Conservation (phyloP, 2,888 invertebrate genomes). For the Dichetophora obliterata region DNA sequence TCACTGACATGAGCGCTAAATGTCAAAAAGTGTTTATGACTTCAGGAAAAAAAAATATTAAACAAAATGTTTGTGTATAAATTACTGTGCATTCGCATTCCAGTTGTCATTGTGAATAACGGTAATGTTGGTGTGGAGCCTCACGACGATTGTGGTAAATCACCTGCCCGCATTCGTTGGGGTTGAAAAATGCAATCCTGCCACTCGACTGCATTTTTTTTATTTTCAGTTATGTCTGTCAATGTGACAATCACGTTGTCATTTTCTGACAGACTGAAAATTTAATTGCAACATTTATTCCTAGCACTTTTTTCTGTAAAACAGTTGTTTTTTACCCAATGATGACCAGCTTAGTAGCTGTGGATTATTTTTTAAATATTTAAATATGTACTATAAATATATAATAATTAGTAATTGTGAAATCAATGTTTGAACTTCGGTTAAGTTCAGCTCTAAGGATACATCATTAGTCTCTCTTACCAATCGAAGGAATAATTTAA, state of each 20-base stretch:
- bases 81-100: constrained; percentile 25
- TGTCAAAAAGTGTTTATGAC: constrained; percentile 27
- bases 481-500: too few species aligned
- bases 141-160: background rate
- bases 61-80: background rate
- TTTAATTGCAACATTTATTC: background rate
- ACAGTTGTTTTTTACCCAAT: too few species aligned
- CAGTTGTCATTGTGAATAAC: constrained; percentile 30
- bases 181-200: background rate
- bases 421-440: too few species aligned
- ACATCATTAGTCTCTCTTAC: too few species aligned
- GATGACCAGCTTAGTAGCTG: too few species aligned
- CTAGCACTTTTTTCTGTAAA: background rate
- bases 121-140: background rate
- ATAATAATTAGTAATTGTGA: too few species aligned
- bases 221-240: constrained; percentile 8
- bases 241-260: background rate
- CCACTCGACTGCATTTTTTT: background rate
- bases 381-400: too few species aligned
- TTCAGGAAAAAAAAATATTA: constrained; percentile 1
- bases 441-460: too few species aligned
- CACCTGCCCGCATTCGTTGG: background rate
- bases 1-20: constrained; percentile 41
- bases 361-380: too few species aligned
- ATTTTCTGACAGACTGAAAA: constrained; percentile 16